Percentiles rank a stretch among this genome's conserved stretches.
phyloP scores from a whole-genome alignment of 2,113 vertebrate species.

The Passerina amoena region DNA sequence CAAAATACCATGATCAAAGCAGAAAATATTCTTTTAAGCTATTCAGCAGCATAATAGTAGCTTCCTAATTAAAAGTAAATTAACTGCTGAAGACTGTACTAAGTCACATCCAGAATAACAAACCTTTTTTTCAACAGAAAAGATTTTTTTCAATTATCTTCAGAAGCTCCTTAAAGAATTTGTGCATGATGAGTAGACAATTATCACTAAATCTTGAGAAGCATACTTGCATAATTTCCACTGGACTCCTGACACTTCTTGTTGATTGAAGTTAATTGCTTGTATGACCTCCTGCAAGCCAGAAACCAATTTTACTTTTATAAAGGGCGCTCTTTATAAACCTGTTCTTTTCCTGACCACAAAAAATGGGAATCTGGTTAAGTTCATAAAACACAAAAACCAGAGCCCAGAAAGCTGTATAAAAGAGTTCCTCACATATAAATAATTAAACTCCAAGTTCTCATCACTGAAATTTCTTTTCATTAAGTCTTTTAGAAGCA shows the following conservation, averaged over 20 bases:
- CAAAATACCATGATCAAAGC: neutral
- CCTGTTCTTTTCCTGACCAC: neutral
- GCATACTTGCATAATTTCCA: constrained; percentile 30
- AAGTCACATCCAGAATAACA: neutral
- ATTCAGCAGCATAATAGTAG: neutral
- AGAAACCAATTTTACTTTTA: constrained; percentile 13
- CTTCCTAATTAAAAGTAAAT: constrained; percentile 34
- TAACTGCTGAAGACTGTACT: neutral
- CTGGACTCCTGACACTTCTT: constrained; percentile 31
- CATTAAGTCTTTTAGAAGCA: neutral
- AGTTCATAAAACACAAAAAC: neutral
- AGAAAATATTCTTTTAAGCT: neutral
- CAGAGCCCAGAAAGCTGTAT: neutral
- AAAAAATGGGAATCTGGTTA: neutral
- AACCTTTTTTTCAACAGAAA: neutral
- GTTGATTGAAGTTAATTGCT: constrained; percentile 66
- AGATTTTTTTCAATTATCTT: neutral
- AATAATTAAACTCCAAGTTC: neutral
- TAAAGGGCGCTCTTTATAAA: constrained; percentile 17
- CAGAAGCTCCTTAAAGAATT: constrained; percentile 25
- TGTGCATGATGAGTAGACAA: constrained; percentile 19
- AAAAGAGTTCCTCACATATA: neutral
- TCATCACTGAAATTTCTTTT: neutral
- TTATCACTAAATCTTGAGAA: constrained; percentile 52
- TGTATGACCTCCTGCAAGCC: constrained; percentile 20